Percentiles rank a stretch among this genome's conserved stretches.
phyloP scores from a whole-genome alignment of 2,797 vertebrate genomes.

The Podargus strigoides region DNA sequence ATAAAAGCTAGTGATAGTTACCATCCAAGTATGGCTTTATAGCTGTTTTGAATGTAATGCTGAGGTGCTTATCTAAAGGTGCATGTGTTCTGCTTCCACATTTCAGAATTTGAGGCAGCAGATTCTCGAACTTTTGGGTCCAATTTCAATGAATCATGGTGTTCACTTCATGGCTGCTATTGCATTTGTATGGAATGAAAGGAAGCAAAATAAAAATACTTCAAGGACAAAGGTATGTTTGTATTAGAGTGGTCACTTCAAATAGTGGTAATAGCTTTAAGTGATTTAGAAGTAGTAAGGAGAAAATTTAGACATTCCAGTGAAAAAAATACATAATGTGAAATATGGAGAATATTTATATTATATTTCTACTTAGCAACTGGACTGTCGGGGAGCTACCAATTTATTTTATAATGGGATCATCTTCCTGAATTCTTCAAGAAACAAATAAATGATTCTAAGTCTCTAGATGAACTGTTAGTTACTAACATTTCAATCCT shows the following conservation, averaged over 20 bases:
- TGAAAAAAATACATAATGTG: not conserved
- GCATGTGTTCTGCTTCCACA: not conserved
- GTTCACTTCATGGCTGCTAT: constrained; percentile 99
- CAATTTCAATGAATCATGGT: constrained; percentile 98
- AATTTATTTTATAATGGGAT: not conserved
- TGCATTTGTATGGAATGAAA: constrained; percentile 98
- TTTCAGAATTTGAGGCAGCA: constrained; percentile 94
- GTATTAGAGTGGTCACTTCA: not conserved
- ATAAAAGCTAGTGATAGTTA: not conserved
- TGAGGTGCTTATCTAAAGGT: not conserved
- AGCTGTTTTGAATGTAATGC: not conserved
- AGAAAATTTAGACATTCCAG: not conserved
- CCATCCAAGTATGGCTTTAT: not conserved
- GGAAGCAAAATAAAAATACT: constrained; percentile 84
- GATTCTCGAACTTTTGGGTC: constrained; percentile 93
- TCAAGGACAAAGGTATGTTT: constrained; percentile 85
- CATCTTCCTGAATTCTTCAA: not conserved
- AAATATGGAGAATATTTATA: not conserved
- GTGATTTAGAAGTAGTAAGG: not conserved
- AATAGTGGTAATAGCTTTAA: not conserved
- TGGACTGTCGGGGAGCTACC: not conserved
- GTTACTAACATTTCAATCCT: not conserved
- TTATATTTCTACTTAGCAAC: not conserved
- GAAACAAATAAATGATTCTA: not conserved
- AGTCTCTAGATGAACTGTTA: not conserved